Base-by-base conservation (phyloP, 1,140 invertebrate genomes). In the Pogonognathellus flavescens region DNA sequence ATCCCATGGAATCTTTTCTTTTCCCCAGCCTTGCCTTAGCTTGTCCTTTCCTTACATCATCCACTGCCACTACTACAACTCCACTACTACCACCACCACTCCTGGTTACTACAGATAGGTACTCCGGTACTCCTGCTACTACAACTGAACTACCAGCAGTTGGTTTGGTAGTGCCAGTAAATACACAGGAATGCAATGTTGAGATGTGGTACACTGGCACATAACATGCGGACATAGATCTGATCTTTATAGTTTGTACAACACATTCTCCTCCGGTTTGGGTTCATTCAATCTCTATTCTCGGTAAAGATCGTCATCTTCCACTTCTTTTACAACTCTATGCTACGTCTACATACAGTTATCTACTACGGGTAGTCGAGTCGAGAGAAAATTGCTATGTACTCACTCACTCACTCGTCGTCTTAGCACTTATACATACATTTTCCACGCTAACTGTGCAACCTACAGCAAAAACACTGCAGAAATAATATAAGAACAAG, bases 241-340 rank as follows among this genome's bases (percentile, higher is more conserved):
- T 76, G 70, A 76, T 50, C 31, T 50, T 25, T 76, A 76, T 49
- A 49, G 41, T 50, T 41, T 41, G 31, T 6, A 41, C 4, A n/a
- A 66, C 16, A 41, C n/a, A 50, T 16, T 76, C 70, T 76, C 41
- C 41, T n/a, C 10, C 70, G 31, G 13, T 76, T 31, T 76, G 70
- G 41, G 20, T 76, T 50, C 70, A 76, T 76, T 76, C 70, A 76
- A 76, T 76, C 70, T 76, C 31, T n/a, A 25, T 76, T 31, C 25
- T 76, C 70, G 70, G 70, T 31, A 76, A 76, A 76, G 70, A 76
- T 76, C 70, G 70, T 76, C 70, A 76, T 76, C 70, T 76, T 76
- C 70, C 31, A 76, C 1, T 31, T 31, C n/a, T 25, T 31, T 76
- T 76, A 41, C 31, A 49, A 76, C 22, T 20, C 14, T 66, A 76